Conservation (phyloP, 2,113 vertebrate species). For the zebrafish (Danio rerio) region GRCz12tu NC_133184.1:41356501-41357000, state of each 20-base stretch:
- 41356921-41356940: conserved; percentile 12
- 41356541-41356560: too few species aligned
- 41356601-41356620: too few species aligned
- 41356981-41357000: conserved; percentile 62
- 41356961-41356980: conserved; percentile 69
- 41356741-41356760: conserved; percentile 39
- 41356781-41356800: background rate
- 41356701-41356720: background rate
- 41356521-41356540: too few species aligned
- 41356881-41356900: conserved; percentile 32
- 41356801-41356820: background rate
- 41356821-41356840: background rate
- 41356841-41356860: conserved; percentile 2
- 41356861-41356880: background rate
- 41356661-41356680: too few species aligned
- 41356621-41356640: too few species aligned
- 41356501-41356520: too few species aligned
- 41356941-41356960: conserved; percentile 56
- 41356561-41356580: too few species aligned
- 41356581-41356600: too few species aligned
- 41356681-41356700: too few species aligned
- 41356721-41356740: background rate
- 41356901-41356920: conserved; percentile 29
- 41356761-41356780: conserved; percentile 28
- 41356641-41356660: too few species aligned